Evolutionary conservation across 1,140 invertebrate species (phyloP), one percentile per base, ranked within the genome.

Genomic region (Bombus superbus): DNA sequence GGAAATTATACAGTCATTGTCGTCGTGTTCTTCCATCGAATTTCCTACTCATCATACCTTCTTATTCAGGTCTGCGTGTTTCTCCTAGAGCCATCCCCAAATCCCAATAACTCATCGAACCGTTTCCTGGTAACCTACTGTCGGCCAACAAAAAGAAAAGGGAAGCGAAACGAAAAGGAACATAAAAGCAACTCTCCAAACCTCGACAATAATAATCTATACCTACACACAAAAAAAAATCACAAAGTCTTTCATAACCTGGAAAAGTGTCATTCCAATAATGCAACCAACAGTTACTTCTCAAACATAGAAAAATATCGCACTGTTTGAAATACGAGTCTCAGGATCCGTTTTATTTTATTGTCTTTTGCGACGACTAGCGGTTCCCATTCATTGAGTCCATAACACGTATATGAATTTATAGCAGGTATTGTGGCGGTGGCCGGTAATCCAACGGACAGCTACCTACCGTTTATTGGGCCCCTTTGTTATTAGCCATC

Each of bases 371-470:
- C 90, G 85, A 76, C 88, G 84, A 74, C 89, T 87, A 73, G 88
- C 86, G 74, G 38, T 72, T 59, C 47, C 73, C 44, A 71, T 77
- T 86, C 74, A 89, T 83, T 78, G 90, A 69, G 79, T 89, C 77
- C 86, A 91, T 90, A 89, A 93, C 92, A 93, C 90, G 90, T 94
- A 93, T 94, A 93, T 94, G 92, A 93, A 94, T 93, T 94, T 93
- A 94, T 92, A 91, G 91, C 87, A 66, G 89, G 88, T 90, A 92
- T 92, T 93, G 91, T 92, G 87, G 85, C 87, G 84, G 85, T 83
- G 79, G 73, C 87, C 83, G 90, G 80, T 93, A 93, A 94, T 91
- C 91, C 90, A 91, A 91, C 91, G 92, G 90, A 83, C 89, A 77
- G 91, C 87, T 92, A 90, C 90, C 92, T 92, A 93, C 91, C 91